Base-by-base conservation (phyloP, 2,888 invertebrate genomes). In the Thereva nobilitata region DNA sequence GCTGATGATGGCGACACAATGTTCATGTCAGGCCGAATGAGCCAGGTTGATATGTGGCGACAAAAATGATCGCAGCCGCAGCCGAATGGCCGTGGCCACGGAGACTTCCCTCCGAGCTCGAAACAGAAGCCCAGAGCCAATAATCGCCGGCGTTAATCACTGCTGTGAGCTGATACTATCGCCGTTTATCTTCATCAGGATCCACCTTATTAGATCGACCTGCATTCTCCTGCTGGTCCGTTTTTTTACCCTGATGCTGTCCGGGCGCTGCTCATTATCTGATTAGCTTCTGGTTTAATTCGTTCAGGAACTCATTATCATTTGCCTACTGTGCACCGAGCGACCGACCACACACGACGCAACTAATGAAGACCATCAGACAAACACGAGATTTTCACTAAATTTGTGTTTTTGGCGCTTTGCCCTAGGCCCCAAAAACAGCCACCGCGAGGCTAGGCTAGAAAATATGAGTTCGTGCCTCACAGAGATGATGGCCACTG, bases 221-320 rank as follows among this genome's bases (percentile, higher is more conserved):
- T 9, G 45, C 40, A 49, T 61, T 7, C 41, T 23, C 35, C 44
- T 5, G 35, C 59, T 38, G 38, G 49, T 34, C 23, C 41, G 23
- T 34, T 50, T 49, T 40, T n/a, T 41, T n/a, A n/a, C 61, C 61
- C 37, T 12, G 23, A n/a, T n/a, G 38, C 40, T 9, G 41, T 38
- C 23, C 35, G 8, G 49, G 50, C 38, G 23, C 35, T 40, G 34
- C 40, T 65, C 41, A 56, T 65, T 65, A 65, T 65, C 65, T 65
- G 65, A 65, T 65, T 65, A 65, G 56, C 56, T 65, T 49, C 47
- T 64, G 64, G 64, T 64, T 61, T 64, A 47, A 54, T 61, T 61
- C 61, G 40, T 41, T 47, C 40, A 23, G 35, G 12, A 41, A 50
- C 38, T 65, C 56, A 56, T 56, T 65, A 65, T 56, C 65, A 65